Conservation (phyloP, 92 coral and sea anemone genomes). For the Parazoanthus atlanticus region DNA sequence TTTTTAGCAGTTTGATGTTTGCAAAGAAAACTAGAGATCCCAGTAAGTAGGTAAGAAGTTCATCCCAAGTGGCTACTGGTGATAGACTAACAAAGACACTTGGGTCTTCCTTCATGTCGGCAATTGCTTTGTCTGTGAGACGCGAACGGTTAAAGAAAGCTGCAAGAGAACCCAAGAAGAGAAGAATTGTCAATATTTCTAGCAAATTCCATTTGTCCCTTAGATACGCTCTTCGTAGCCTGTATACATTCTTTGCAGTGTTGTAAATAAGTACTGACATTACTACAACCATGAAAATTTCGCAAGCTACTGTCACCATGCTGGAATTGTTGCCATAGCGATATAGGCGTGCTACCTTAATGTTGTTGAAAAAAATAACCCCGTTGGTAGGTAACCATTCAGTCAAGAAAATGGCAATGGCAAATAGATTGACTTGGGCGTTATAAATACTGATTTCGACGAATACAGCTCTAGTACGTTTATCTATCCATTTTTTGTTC, state of each 20-base stretch:
- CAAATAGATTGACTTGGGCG: conserved; percentile 90
- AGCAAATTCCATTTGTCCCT: conserved; percentile 88
- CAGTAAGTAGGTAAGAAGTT: conserved; percentile 73
- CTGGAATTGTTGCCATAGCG: conserved; percentile 67
- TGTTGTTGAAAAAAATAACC: conserved; percentile 61
- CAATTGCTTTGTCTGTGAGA: conserved; percentile 64
- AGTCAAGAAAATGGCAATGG: conserved; percentile 78
- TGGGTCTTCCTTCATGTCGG: conserved; percentile 64
- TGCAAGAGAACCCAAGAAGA: conserved; percentile 68
- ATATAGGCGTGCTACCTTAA: conserved; percentile 82
- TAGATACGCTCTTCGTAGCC: conserved; percentile 61
- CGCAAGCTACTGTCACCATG: conserved; percentile 70
- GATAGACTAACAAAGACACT: conserved; percentile 74
- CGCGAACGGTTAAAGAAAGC: conserved; percentile 79
- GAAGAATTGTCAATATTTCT: conserved; percentile 67
- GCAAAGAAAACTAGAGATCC: conserved; percentile 86
- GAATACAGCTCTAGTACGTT: conserved; percentile 86
- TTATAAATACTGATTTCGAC: conserved; percentile 88
- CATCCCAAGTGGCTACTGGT: conserved; percentile 83
- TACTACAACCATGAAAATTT: conserved; percentile 73
- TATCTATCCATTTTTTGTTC: conserved; percentile 78
- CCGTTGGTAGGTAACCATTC: conserved; percentile 94
- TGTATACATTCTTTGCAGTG: conserved; percentile 71
- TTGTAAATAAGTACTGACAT: conserved; percentile 66
- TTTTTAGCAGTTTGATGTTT: conserved; percentile 85